phyloP scores from a whole-genome alignment of 2,888 invertebrate genomes.

The Muschampia plurimacula region DNA sequence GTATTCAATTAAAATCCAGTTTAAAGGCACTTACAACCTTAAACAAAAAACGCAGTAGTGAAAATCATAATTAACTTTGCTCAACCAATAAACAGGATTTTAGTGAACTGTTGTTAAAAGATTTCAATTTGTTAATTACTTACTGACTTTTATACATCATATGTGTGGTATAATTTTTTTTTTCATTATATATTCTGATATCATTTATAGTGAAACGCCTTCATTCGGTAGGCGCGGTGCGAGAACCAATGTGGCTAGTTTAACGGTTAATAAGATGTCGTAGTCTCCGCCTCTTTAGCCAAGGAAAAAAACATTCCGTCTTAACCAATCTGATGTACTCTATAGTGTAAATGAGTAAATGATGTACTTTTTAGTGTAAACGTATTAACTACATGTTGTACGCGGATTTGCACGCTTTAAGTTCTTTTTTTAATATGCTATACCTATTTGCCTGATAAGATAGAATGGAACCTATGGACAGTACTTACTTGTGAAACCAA shows the following conservation, averaged over 20 bases:
- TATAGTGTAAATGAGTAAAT: no score
- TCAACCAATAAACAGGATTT: not conserved
- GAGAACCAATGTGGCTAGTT: slow-evolving; percentile 46
- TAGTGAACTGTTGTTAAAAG: slow-evolving; percentile 5
- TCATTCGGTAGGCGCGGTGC: slow-evolving; percentile 44
- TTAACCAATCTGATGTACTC: not conserved
- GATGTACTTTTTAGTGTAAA: no score
- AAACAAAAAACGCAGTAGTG: not conserved
- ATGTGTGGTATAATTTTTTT: not conserved
- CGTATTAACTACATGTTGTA: no score
- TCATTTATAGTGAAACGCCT: slow-evolving; percentile 42
- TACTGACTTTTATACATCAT: no score
- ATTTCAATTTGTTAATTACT: not conserved
- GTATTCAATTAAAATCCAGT: not conserved
- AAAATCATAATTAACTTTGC: not conserved
- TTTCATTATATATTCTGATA: not conserved
- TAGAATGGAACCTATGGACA: no score
- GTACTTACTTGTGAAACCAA: no score
- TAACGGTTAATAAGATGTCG: slow-evolving; percentile 47
- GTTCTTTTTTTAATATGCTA: no score
- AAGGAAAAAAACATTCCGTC: not conserved
- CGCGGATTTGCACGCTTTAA: no score
- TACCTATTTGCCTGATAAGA: no score
- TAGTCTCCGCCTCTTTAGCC: slow-evolving; percentile 43
- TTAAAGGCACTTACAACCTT: not conserved